A percentile compares a stretch with the other conserved stretches of the same genome.
These are phyloP conservation scores for Atherinomorus stipes DNA, from an alignment of 2,113 vertebrate species.

Conservation along the genomic window DNA sequence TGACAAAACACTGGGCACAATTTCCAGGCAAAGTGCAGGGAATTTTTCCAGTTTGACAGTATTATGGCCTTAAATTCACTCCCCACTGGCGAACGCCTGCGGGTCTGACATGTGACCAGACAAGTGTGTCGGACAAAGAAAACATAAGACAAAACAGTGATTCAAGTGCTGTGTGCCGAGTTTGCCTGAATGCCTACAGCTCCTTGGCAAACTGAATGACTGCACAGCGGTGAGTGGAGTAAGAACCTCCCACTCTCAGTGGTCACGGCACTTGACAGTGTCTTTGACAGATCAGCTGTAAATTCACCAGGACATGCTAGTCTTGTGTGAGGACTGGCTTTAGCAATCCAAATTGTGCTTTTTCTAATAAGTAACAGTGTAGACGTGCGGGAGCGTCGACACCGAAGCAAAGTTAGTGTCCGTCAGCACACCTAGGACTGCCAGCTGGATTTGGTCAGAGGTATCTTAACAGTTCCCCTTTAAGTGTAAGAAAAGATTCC, in stretches of 20 bases:
- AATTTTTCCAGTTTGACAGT: slow-evolving; percentile 52
- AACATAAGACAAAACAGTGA: slow-evolving; percentile 54
- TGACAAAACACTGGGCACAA: slow-evolving; percentile 56
- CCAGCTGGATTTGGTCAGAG: slow-evolving; percentile 70
- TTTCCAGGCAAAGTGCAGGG: slow-evolving; percentile 72
- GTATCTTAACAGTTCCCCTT: slow-evolving; percentile 59
- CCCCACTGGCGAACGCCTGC: slow-evolving; percentile 20
- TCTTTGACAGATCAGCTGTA: slow-evolving; percentile 55
- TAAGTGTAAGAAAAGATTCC: slow-evolving; percentile 66
- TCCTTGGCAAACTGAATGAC: slow-evolving; percentile 63
- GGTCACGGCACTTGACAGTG: slow-evolving; percentile 54
- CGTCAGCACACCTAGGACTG: slow-evolving; percentile 52
- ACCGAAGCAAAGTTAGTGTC: slow-evolving; percentile 53
- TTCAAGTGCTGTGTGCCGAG: slow-evolving; percentile 63
- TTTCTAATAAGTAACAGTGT: slow-evolving; percentile 65
- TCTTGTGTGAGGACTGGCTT: slow-evolving; percentile 54
- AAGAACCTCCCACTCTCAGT: not conserved
- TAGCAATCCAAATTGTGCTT: slow-evolving; percentile 79
- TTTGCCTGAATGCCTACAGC: slow-evolving; percentile 47
- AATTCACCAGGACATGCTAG: slow-evolving; percentile 41
- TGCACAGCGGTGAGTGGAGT: slow-evolving; percentile 36
- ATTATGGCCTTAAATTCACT: slow-evolving; percentile 64
- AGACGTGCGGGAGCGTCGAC: slow-evolving; percentile 45
- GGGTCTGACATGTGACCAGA: slow-evolving; percentile 28
- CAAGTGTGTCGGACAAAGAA: slow-evolving; percentile 36